Percentiles rank a stretch among this genome's conserved stretches.
phyloP scores from a whole-genome alignment of 1,140 invertebrate genomes.

The Polypedilum pembai region DNA sequence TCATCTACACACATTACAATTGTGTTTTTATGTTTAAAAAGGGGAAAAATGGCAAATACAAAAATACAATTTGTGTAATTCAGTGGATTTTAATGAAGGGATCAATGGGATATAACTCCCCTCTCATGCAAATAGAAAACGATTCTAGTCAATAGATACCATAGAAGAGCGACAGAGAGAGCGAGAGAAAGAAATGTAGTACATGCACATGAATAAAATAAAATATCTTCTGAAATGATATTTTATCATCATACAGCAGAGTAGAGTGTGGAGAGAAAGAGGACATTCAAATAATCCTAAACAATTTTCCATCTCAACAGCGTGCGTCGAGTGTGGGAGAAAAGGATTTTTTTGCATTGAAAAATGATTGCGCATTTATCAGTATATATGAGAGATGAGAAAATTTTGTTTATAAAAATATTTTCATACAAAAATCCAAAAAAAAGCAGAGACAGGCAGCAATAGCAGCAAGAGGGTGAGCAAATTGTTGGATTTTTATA shows the following conservation, averaged over 20 bases:
- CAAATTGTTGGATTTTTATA: not conserved
- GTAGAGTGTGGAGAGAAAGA: no score
- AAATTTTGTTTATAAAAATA: not conserved
- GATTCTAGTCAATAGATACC: not conserved
- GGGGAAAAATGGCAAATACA: not conserved
- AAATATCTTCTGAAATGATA: slow-evolving; percentile 3
- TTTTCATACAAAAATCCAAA: not conserved
- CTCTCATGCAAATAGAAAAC: not conserved
- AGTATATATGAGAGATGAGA: not conserved
- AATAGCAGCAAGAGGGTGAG: not conserved
- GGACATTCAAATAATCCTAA: not conserved
- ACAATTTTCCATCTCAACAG: not conserved
- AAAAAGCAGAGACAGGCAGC: not conserved
- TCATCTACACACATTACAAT: no score
- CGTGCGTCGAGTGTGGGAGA: not conserved
- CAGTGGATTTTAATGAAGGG: slow-evolving; percentile 16
- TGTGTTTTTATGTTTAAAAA: no score
- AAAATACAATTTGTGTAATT: slow-evolving; percentile 16
- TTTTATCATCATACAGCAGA: not conserved
- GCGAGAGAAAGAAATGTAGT: not conserved
- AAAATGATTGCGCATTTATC: slow-evolving; percentile 26
- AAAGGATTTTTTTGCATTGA: slow-evolving; percentile 20
- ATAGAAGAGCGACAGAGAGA: not conserved
- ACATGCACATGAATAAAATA: slow-evolving; percentile 13
- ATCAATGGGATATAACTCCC: not conserved